Evolutionary conservation across 2,888 invertebrate species (phyloP), one percentile per base, ranked within the genome.

Genomic region (Plagodis dolabraria): DNA sequence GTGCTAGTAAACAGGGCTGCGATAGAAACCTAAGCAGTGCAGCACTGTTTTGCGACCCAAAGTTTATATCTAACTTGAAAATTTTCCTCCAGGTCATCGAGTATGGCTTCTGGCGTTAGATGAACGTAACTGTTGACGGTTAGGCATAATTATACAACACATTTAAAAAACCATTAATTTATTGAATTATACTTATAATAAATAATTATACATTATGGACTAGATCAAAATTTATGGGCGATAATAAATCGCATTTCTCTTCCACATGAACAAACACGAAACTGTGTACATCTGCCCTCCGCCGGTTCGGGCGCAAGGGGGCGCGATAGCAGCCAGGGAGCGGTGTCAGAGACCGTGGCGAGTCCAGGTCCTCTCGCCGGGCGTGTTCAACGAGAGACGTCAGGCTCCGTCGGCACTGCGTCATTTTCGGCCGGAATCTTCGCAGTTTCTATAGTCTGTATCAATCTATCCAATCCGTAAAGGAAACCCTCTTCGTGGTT

Each of bases 401-500:
- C 91, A n/a, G 86, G 86, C 71, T 92, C 89, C 63, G 82, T 74
- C 44, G 76, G 70, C 48, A 79, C 76, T 63, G 79, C 79, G 56
- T 76, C 79, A 55, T 76, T 72, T 60, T 77, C 76, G 53, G 73
- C 68, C 6, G 81, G 73, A 56, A 83, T 70, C 61, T 78, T 80
- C 35, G 89, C 89, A 36, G 82, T 83, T 74, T 92, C 92, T 84
- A 92, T 87, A 38, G 87, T 96, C 75, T 95, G 93, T 75, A 99
- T 97, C 65, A 99, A 94, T 86, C 97, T 96, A 89, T 99, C 99
- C 74, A 99, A 93, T 57, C 99, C 99, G 71, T 94, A 95, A 33
- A 99, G 94, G 76, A 98, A 96, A 7, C 99, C 99, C 85, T 99
- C 99, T 86, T 99, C 99, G 80, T 97, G 97, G 85, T 99, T 99